A percentile compares a stretch with the other conserved stretches of the same genome.
phyloP scores from a whole-genome alignment of 2,113 vertebrate genomes.

The Tylochromis polylepis region DNA sequence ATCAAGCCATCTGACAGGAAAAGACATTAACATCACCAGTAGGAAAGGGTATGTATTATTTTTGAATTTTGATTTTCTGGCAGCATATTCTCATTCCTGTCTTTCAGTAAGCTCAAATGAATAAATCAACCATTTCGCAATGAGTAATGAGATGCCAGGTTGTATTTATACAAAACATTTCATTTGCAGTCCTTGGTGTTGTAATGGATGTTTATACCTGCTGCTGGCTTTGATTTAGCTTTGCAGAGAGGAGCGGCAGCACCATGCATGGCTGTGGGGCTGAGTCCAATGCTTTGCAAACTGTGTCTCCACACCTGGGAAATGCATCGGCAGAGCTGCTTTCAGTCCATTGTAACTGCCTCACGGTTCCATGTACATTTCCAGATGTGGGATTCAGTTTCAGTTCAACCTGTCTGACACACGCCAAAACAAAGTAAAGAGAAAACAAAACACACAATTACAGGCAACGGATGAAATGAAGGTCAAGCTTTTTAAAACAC shows the following conservation, averaged over 20 bases:
- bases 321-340: constrained; percentile 36
- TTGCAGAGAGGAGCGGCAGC: background rate
- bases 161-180: constrained; percentile 1
- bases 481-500: background rate
- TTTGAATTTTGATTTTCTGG: background rate
- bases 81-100: background rate
- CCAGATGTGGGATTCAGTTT: constrained; percentile 63
- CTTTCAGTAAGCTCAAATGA: background rate
- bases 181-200: background rate
- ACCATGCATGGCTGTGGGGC: background rate
- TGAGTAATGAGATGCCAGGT: constrained; percentile 5
- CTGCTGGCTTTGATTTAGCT: constrained; percentile 28
- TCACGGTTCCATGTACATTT: constrained; percentile 53
- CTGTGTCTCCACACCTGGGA: constrained; percentile 45
- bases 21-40: background rate
- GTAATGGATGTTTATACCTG: background rate
- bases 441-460: constrained; percentile 17
- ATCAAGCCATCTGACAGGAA: background rate
- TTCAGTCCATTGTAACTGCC: background rate
- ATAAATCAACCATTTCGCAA: background rate
- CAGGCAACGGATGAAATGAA: background rate
- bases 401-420: constrained; percentile 41
- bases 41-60: background rate
- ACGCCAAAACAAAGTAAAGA: constrained; percentile 14
- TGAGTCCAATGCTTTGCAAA: background rate